These are phyloP conservation scores for Leptobrachium leishanense DNA, from an alignment of 2,113 vertebrate genomes.

Conservation along the genomic window DNA sequence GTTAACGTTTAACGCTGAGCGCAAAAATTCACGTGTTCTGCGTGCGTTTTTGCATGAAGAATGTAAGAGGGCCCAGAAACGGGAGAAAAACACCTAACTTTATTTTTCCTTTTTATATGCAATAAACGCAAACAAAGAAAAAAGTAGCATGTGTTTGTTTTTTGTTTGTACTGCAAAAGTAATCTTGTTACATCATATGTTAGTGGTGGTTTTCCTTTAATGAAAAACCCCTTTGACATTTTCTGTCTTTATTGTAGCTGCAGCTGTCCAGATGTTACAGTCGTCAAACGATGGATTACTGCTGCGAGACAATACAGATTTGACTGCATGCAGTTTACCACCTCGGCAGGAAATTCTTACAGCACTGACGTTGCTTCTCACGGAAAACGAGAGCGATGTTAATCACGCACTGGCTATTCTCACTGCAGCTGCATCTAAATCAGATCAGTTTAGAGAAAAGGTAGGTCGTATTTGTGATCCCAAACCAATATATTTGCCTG, in stretches of 20 bases:
- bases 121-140: too few species aligned
- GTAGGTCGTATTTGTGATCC: conserved; percentile 62
- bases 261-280: conserved; percentile 73
- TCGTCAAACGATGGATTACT: conserved; percentile 67
- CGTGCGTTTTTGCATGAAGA: too few species aligned
- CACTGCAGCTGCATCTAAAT: conserved; percentile 74
- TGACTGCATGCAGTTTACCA: conserved; percentile 69
- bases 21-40: too few species aligned
- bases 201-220: too few species aligned
- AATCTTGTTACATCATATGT: too few species aligned
- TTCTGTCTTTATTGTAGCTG: conserved; percentile 61
- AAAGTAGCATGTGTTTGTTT: too few species aligned
- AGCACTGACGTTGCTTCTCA: conserved; percentile 81
- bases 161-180: too few species aligned
- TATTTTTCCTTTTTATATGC: too few species aligned
- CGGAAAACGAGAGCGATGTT: conserved; percentile 71
- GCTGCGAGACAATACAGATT: conserved; percentile 69
- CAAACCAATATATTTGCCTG: too few species aligned
- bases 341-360: conserved; percentile 75
- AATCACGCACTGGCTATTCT: conserved; percentile 74
- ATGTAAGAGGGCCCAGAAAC: too few species aligned
- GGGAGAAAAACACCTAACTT: too few species aligned
- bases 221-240: not conserved
- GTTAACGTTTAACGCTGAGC: too few species aligned
- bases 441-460: conserved; percentile 82